Evolutionary conservation across 92 coral and sea anemone genomes (phyloP).

Genomic region (Muricea muricata): DNA sequence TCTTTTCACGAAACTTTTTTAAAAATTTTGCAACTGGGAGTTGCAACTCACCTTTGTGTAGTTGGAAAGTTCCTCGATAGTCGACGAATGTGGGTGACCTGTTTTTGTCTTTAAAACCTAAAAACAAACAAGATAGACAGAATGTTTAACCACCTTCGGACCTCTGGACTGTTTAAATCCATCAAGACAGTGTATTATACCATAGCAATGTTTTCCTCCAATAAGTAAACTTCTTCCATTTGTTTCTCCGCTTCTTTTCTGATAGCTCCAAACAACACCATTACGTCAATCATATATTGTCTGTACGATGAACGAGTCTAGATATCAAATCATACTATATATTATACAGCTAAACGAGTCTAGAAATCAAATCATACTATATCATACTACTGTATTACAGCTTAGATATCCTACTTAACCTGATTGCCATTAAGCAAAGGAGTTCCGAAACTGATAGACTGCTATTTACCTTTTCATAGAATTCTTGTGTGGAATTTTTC

Average conservation of each 20-base stretch:
- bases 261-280: conserved; percentile 31
- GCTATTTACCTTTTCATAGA: conserved; percentile 21
- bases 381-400: too few relatives aligned
- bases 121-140: not conserved
- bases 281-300: conserved; percentile 28
- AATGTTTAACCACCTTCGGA: not conserved
- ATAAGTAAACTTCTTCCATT: conserved; percentile 26
- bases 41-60: conserved; percentile 28
- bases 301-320: conserved; percentile 17
- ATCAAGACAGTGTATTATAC: not conserved
- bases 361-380: not conserved
- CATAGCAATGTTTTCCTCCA: conserved; percentile 30
- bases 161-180: not conserved
- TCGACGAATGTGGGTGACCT: not conserved
- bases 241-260: conserved; percentile 8
- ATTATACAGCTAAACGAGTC: too few relatives aligned
- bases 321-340: too few relatives aligned
- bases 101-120: not conserved
- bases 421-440: too few relatives aligned
- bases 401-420: too few relatives aligned
- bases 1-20: too few relatives aligned
- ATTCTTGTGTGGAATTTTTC: conserved; percentile 25
- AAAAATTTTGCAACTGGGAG: too few relatives aligned
- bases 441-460: not conserved
- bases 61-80: not conserved